phyloP scores from a whole-genome alignment of 2,888 invertebrate species.

The Stictocephala bisonia region DNA sequence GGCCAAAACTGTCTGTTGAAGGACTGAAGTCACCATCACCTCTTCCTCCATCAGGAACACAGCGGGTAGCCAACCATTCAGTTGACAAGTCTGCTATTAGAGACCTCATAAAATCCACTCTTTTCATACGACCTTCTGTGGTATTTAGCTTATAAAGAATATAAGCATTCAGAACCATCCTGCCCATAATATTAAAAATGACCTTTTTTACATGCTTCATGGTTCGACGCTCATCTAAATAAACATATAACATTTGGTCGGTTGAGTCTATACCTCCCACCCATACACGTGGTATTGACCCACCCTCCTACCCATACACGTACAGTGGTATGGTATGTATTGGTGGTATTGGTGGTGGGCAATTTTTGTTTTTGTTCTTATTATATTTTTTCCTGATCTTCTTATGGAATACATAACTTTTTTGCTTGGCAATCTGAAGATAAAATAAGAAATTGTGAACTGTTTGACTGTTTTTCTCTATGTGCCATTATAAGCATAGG shows the following conservation, averaged over 20 bases:
- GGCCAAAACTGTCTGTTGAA: background rate
- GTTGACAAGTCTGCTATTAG: background rate
- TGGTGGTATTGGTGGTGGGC: too few species aligned
- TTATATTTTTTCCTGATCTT: conserved; percentile 21
- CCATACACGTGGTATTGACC: too few species aligned
- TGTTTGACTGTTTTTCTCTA: conserved; percentile 27
- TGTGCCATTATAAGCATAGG: conserved; percentile 26
- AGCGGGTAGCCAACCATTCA: background rate
- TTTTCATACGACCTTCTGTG: background rate
- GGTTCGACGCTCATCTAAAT: conserved; percentile 24
- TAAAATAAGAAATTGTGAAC: conserved; percentile 28
- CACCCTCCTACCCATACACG: too few species aligned
- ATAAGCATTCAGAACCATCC: conserved; percentile 37
- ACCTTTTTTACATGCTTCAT: conserved; percentile 43
- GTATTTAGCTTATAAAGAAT: conserved; percentile 38
- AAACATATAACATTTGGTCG: conserved; percentile 37
- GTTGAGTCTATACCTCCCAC: conserved; percentile 44
- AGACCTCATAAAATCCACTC: background rate
- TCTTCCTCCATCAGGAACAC: background rate
- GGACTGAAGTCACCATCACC: too few species aligned
- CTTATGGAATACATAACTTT: conserved; percentile 11
- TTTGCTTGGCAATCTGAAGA: conserved; percentile 18
- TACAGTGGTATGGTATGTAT: too few species aligned
- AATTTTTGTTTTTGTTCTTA: too few species aligned
- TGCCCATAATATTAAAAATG: conserved; percentile 32